Conservation (phyloP, 2,888 invertebrate genomes). For the Endotricha flammealis region DNA sequence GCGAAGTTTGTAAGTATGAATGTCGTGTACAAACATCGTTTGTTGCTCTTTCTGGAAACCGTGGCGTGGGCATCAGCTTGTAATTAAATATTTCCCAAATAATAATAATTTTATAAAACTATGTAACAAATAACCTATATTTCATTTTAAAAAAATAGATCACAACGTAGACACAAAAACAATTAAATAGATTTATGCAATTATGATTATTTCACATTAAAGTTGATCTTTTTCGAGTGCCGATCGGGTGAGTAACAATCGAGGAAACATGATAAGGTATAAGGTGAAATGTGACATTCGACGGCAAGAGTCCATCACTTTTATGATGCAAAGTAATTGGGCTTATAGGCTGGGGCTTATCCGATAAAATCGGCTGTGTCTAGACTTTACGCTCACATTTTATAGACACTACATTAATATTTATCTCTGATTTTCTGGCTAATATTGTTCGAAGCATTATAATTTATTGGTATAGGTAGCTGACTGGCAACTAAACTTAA, state of each 20-base stretch:
- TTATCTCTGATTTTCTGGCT: conserved; percentile 26
- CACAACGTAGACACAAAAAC: too few species aligned
- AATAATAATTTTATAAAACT: too few species aligned
- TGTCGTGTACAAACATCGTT: too few species aligned
- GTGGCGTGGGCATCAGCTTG: too few species aligned
- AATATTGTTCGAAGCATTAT: conserved; percentile 43
- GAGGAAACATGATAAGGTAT: conserved; percentile 8
- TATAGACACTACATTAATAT: conserved; percentile 32
- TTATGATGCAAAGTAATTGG: conserved; percentile 28
- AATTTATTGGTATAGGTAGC: conserved; percentile 54
- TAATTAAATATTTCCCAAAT: too few species aligned
- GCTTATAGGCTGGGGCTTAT: conserved; percentile 13
- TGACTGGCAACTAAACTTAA: conserved; percentile 54
- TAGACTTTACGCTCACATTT: conserved; percentile 16
- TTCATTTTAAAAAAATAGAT: too few species aligned
- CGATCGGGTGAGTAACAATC: conserved; percentile 11
- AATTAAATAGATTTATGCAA: too few species aligned
- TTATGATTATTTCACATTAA: too few species aligned
- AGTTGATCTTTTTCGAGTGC: background rate
- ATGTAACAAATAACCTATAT: too few species aligned
- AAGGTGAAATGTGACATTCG: conserved; percentile 11
- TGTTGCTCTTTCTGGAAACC: too few species aligned
- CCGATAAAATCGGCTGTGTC: conserved; percentile 13
- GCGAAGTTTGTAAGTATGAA: too few species aligned
- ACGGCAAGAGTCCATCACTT: conserved; percentile 15